Conservation (phyloP, 2,797 vertebrate genomes). For the Melanotaenia pygmaea region DNA sequence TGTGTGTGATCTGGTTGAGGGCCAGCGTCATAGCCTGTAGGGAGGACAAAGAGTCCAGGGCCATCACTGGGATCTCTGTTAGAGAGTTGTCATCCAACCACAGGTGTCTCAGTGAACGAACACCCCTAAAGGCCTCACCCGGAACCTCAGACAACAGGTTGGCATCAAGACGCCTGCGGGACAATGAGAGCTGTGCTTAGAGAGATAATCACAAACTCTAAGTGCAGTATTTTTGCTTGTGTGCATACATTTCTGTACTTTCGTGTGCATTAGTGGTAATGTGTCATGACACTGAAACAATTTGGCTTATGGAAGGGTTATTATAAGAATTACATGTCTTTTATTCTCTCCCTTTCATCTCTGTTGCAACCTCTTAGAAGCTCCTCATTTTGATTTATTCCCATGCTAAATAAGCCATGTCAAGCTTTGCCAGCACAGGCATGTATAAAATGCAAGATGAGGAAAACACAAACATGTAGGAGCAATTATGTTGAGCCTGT, state of each 20-base stretch:
- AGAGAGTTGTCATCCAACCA: constrained; percentile 96
- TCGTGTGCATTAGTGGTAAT: constrained; percentile 47
- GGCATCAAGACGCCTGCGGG: constrained; percentile 92
- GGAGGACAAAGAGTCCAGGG: constrained; percentile 89
- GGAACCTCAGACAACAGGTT: constrained; percentile 94
- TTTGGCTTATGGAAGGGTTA: constrained; percentile 63
- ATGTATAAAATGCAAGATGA: constrained; percentile 65
- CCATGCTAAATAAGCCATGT: constrained; percentile 69
- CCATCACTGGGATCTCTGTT: constrained; percentile 90
- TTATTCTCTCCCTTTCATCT: constrained; percentile 68
- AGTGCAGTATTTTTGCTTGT: constrained; percentile 33
- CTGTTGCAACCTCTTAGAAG: constrained; percentile 52
- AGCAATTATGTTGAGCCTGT: constrained; percentile 24
- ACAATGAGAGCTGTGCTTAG: constrained; percentile 57
- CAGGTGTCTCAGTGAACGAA: constrained; percentile 91
- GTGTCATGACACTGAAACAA: constrained; percentile 38
- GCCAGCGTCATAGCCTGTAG: constrained; percentile 97
- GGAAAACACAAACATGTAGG: constrained; percentile 48
- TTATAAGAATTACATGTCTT: constrained; percentile 67
- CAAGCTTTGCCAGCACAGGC: constrained; percentile 70
- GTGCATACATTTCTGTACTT: constrained; percentile 27
- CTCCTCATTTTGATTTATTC: constrained; percentile 69
- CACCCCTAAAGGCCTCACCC: constrained; percentile 88
- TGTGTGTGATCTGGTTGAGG: constrained; percentile 91
- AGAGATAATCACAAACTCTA: constrained; percentile 51